Evolutionary conservation across 2,888 invertebrate genomes (phyloP), one percentile per base, ranked within the genome.

Genomic region (Harpalus rufipes): DNA sequence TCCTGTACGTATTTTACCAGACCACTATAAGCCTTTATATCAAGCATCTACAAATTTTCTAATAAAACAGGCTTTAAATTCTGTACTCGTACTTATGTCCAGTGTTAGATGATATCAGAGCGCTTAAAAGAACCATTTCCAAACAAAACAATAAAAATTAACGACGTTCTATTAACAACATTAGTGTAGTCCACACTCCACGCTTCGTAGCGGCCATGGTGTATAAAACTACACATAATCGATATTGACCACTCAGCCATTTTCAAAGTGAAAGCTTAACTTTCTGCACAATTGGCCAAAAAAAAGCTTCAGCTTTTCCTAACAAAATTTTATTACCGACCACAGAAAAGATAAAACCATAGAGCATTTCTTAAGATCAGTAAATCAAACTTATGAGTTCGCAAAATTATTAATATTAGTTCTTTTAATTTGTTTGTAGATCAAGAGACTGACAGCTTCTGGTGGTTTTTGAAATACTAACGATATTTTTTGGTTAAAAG

Each of bases 221-320:
- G 68, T 32, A 68, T 68, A 68, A 68, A 68, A 68, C 68, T 68
- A 68, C 68, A 32, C 39, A 68, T 74, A 74, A 74, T 44, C 74
- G 74, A 74, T 74, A 74, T 51, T 74, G 74, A 51, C 18, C 74
- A 74, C 56, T 44, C 44, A 56, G 56, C 44, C 74, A 74, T 12
- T 74, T 51, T 74, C 74, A 74, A 74, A 74, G 74, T 25, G 68
- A 74, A 74, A 74, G 74, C 44, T 74, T 51, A 74, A 74, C 74
- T 74, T 74, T 74, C 51, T 74, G 74, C 44, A 74, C 74, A 74
- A 74, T 74, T 74, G 74, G 51, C 51, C 74, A 51, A 74, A 32
- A 72, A 74, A 74, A 51, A 74, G 74, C 74, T 21, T 10, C 8
- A 39, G 39, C 74, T 16, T 74, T 21, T 74, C 74, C 74, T 25